Evolutionary conservation across 1,140 invertebrate genomes (phyloP).

Genomic region (Pogonomyrmex barbatus): DNA sequence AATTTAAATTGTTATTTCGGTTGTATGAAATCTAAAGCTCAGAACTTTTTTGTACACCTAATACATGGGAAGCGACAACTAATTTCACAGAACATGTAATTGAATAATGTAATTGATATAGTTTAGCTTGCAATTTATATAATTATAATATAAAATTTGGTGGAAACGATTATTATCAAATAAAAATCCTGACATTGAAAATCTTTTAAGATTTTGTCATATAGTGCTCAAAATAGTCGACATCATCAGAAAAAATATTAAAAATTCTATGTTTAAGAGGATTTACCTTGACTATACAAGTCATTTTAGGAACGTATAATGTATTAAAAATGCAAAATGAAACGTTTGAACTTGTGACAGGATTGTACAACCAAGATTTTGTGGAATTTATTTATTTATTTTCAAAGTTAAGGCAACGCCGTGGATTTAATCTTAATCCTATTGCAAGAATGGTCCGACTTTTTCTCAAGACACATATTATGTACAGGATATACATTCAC

Average conservation of each 20-base stretch:
- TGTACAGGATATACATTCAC: neutral
- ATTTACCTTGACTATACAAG: neutral
- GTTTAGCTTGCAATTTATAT: neutral
- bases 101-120: slow-evolving; percentile 6
- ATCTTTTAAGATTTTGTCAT: neutral
- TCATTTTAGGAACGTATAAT: neutral
- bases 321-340: neutral
- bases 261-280: slow-evolving; percentile 25
- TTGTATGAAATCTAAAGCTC: no score
- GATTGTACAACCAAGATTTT: neutral
- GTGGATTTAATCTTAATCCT: neutral
- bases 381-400: neutral
- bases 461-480: neutral
- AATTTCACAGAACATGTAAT: slow-evolving; percentile 4
- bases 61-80: neutral
- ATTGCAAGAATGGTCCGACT: slow-evolving; percentile 23
- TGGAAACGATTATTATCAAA: neutral
- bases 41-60: no score
- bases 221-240: slow-evolving; percentile 7
- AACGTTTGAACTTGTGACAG: slow-evolving; percentile 12
- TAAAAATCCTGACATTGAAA: slow-evolving; percentile 11
- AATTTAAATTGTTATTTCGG: no score
- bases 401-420: neutral
- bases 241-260: neutral
- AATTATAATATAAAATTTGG: neutral